These are phyloP conservation scores for Scaptomyza pallida DNA, from an alignment of 1,140 invertebrate genomes.

Conservation along the genomic window DNA sequence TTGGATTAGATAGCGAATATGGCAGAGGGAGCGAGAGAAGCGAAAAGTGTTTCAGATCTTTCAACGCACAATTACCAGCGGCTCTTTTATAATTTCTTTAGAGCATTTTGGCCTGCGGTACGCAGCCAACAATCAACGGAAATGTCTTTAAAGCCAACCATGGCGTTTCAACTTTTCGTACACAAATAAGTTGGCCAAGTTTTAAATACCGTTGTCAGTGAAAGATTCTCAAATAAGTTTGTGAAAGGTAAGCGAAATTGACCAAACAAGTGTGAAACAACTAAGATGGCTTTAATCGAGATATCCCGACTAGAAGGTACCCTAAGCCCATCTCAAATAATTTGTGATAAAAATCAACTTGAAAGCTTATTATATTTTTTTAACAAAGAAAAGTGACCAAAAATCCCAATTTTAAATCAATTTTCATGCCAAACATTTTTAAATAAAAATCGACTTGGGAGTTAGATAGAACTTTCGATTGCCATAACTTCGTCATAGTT, in stretches of 20 bases:
- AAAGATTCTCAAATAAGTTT: not conserved
- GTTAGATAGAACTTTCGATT: too few relatives aligned
- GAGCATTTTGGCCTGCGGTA: constrained; percentile 24
- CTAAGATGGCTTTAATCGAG: too few relatives aligned
- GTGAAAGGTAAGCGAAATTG: not conserved
- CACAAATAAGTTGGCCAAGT: constrained; percentile 3
- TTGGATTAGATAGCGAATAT: constrained; percentile 65
- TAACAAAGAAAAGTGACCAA: too few relatives aligned
- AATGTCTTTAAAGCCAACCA: constrained; percentile 27
- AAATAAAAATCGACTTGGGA: too few relatives aligned
- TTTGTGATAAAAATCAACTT: too few relatives aligned
- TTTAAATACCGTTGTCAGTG: constrained; percentile 19
- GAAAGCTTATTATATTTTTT: too few relatives aligned
- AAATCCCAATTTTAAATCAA: too few relatives aligned
- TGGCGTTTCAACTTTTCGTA: not conserved
- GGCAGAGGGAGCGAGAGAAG: not conserved
- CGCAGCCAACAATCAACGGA: constrained; percentile 11
- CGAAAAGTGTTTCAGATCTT: constrained; percentile 61
- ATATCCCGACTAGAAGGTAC: too few relatives aligned
- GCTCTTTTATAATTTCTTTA: constrained; percentile 75
- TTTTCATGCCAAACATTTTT: too few relatives aligned
- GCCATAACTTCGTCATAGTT: too few relatives aligned
- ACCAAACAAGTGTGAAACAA: too few relatives aligned
- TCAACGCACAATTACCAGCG: constrained; percentile 77
- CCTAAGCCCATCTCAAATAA: too few relatives aligned